phyloP scores from a whole-genome alignment of 2,797 vertebrate species.

The Liparis tanakae region DNA sequence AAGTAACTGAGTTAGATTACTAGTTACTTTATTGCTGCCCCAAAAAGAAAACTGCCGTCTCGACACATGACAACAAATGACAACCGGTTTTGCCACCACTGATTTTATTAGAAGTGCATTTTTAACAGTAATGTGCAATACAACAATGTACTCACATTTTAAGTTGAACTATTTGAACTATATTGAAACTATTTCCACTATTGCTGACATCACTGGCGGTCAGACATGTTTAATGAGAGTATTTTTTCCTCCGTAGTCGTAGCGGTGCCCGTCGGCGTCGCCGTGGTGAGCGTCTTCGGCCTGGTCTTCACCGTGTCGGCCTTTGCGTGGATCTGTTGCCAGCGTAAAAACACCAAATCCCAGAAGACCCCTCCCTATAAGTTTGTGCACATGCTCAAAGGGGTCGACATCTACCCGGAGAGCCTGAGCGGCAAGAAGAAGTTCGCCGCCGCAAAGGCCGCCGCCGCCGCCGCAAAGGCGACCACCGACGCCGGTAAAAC shows the following conservation, averaged over 20 bases:
- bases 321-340: slow-evolving; percentile 99
- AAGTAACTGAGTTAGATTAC: no score
- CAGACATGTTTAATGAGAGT: slow-evolving; percentile 5
- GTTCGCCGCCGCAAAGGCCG: slow-evolving; percentile 87
- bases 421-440: slow-evolving; percentile 95
- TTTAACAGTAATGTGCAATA: no score
- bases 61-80: no score
- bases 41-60: no score
- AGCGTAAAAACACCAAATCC: slow-evolving; percentile 93
- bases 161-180: no score
- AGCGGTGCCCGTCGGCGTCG: slow-evolving; percentile 91
- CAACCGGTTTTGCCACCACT: no score
- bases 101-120: no score
- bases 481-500: slow-evolving; percentile 67
- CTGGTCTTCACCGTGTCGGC: slow-evolving; percentile 95
- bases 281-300: slow-evolving; percentile 94
- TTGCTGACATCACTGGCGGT: no score
- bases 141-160: no score
- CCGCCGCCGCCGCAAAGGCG: slow-evolving; percentile 75
- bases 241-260: slow-evolving; percentile 79
- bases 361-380: slow-evolving; percentile 96
- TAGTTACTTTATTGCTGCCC: no score
- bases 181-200: no score
- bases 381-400: slow-evolving; percentile 98
- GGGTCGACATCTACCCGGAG: slow-evolving; percentile 97